Conservation (phyloP, 2,888 invertebrate species). For the Thera britannica region DNA sequence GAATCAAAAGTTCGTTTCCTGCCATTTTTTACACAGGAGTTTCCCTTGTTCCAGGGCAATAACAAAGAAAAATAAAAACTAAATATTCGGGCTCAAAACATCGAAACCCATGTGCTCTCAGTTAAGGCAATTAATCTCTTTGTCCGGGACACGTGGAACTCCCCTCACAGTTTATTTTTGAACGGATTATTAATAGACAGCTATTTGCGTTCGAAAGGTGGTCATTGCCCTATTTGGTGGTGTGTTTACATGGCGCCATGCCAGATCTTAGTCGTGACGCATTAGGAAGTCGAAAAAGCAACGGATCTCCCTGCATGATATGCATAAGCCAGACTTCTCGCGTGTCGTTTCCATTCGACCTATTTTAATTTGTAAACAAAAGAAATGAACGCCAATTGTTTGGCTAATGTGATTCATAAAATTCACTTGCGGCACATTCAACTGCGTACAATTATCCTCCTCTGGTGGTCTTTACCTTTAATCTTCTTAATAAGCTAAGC, state of each 20-base stretch:
- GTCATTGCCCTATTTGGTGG: constrained; percentile 83
- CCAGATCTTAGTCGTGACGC: constrained; percentile 58
- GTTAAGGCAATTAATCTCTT: constrained; percentile 64
- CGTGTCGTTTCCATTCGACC: not conserved
- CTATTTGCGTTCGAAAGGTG: constrained; percentile 75
- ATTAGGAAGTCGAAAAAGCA: constrained; percentile 38
- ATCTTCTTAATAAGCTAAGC: no score
- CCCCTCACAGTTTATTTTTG: constrained; percentile 74
- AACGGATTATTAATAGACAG: constrained; percentile 72
- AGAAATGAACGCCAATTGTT: not conserved
- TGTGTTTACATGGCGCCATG: constrained; percentile 77
- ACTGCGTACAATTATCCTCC: no score
- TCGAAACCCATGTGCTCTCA: constrained; percentile 23
- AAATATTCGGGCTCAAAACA: constrained; percentile 16
- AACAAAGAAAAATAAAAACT: constrained; percentile 5
- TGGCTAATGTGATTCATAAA: no score
- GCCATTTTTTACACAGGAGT: not conserved
- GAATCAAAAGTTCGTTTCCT: not conserved
- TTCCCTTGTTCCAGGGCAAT: not conserved
- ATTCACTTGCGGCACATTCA: not conserved
- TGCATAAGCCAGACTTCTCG: constrained; percentile 13
- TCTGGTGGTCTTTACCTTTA: no score
- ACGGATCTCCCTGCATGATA: constrained; percentile 32
- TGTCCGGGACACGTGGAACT: constrained; percentile 68
- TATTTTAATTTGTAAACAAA: not conserved